Conservation (phyloP, 1,140 invertebrate genomes). For the Drosophila subpulchrella region DNA sequence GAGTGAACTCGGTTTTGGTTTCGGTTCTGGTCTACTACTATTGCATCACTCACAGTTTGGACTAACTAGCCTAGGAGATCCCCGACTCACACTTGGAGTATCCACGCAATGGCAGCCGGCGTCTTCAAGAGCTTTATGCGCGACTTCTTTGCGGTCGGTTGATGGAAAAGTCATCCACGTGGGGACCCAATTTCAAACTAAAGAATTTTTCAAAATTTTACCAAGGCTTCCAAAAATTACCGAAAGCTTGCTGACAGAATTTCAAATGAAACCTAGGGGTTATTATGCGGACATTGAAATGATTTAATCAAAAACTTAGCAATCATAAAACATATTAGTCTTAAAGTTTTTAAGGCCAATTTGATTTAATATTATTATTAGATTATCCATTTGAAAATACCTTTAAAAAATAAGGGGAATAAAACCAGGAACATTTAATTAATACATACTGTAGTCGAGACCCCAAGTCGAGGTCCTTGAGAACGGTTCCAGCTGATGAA, state of each 20-base stretch:
- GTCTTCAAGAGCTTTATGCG: conserved; percentile 78
- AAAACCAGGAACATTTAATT: not conserved
- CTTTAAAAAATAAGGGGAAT: too few relatives aligned
- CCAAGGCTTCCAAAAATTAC: conserved; percentile 20
- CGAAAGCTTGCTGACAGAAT: conserved; percentile 34
- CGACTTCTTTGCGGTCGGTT: conserved; percentile 81
- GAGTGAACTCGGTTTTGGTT: conserved; percentile 8
- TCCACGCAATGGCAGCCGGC: conserved; percentile 63
- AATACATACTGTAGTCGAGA: not conserved
- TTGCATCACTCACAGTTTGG: conserved; percentile 14
- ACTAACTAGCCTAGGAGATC: conserved; percentile 5
- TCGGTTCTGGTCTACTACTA: conserved; percentile 20
- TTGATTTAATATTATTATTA: too few relatives aligned
- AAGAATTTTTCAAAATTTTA: conserved; percentile 38
- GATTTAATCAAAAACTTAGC: too few relatives aligned
- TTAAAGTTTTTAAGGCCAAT: too few relatives aligned
- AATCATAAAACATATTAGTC: too few relatives aligned
- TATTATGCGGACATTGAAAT: not conserved
- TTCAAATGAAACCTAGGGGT: conserved; percentile 20
- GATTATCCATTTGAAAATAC: too few relatives aligned
- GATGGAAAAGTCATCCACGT: not conserved
- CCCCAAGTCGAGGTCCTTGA: conserved; percentile 24
- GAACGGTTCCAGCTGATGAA: conserved; percentile 43
- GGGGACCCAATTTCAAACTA: conserved; percentile 14
- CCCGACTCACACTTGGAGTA: conserved; percentile 15